Conservation (phyloP, 2,113 vertebrate species). For the Peromyscus polionotus region DNA sequence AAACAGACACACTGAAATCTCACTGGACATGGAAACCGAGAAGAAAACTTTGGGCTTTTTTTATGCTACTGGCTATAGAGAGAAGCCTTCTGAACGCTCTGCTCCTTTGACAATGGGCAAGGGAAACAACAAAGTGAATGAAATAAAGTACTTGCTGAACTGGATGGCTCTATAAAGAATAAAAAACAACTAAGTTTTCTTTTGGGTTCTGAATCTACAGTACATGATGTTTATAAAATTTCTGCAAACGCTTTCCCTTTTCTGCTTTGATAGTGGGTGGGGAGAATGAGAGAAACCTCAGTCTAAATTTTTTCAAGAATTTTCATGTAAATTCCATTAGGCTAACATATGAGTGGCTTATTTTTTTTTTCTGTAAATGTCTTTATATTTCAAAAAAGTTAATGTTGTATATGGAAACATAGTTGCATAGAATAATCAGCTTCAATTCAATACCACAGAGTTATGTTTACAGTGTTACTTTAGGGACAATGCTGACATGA, state of each 20-base stretch:
- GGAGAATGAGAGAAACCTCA: neutral
- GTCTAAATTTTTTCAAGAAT: neutral
- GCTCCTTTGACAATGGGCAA: neutral
- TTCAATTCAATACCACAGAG: neutral
- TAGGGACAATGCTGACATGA: neutral
- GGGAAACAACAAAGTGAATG: neutral
- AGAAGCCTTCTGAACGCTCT: neutral
- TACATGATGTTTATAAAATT: neutral
- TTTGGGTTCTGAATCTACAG: neutral
- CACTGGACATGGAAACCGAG: neutral
- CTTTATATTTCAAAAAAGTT: slow-evolving; percentile 46
- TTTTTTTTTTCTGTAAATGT: neutral
- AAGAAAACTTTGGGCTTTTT: neutral
- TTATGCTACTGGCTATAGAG: neutral
- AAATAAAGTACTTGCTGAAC: neutral
- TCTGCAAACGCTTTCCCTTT: neutral
- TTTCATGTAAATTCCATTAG: neutral
- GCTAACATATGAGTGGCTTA: neutral
- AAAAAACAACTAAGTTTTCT: neutral
- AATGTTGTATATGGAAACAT: neutral
- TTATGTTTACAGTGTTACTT: neutral
- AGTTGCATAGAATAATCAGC: neutral
- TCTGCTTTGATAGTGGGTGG: neutral
- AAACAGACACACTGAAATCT: neutral
- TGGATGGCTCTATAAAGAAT: neutral